Conservation (phyloP, 2,797 vertebrate genomes). For the Petrocephalus sullivani region DNA sequence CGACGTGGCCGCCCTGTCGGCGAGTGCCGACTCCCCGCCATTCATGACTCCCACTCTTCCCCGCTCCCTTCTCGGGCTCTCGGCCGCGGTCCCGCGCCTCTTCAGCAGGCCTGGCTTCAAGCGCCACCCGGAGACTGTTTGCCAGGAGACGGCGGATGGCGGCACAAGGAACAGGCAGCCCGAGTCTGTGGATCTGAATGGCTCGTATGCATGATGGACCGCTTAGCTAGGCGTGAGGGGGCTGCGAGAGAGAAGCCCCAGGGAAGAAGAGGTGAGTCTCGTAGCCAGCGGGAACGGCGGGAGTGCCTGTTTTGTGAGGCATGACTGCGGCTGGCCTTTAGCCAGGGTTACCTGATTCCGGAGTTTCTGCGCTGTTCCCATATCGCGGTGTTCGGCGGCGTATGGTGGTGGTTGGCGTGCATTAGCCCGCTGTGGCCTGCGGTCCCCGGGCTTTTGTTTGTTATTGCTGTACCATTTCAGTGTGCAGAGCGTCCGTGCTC, state of each 20-base stretch:
- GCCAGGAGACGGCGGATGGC: background rate
- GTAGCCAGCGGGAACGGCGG: background rate
- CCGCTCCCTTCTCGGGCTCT: background rate
- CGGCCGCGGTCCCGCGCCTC: background rate
- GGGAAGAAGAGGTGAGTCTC: background rate
- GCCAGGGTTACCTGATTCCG: background rate
- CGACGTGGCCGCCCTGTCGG: background rate
- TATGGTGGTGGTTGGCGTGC: background rate
- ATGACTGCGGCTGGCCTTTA: background rate
- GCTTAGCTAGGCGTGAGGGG: background rate
- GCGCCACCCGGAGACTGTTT: background rate
- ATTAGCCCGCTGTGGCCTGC: background rate
- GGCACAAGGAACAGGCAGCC: background rate
- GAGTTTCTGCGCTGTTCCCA: background rate
- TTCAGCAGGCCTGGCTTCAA: background rate
- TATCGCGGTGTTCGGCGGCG: background rate
- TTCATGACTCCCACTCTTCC: background rate
- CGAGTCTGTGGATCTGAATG: background rate
- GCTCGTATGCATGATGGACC: background rate
- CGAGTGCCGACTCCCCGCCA: background rate
- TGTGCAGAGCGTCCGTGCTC: background rate
- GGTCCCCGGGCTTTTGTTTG: background rate
- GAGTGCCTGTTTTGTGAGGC: background rate
- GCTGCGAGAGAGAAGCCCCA: background rate
- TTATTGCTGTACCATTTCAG: background rate